Evolutionary conservation across 1,140 invertebrate genomes (phyloP).

Genomic region (Papilio glaucus): DNA sequence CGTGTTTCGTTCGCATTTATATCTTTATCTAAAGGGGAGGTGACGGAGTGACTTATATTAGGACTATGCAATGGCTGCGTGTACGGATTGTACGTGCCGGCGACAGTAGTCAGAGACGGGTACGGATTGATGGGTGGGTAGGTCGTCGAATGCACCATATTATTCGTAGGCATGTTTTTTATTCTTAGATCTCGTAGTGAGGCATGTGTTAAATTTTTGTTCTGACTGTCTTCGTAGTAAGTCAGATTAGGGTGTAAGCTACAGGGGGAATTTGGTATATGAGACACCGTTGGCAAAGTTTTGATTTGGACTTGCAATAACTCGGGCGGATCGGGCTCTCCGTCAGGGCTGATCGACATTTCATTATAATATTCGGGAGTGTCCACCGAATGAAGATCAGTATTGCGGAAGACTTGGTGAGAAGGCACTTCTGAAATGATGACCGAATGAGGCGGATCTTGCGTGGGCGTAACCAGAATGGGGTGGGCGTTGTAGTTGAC

Average conservation of each 20-base stretch:
- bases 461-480: constrained; percentile 45
- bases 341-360: constrained; percentile 64
- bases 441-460: constrained; percentile 47
- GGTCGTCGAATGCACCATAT: constrained; percentile 74
- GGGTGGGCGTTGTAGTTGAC: constrained; percentile 75
- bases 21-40: constrained; percentile 61
- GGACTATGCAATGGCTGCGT: constrained; percentile 61
- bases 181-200: constrained; percentile 67
- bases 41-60: constrained; percentile 54
- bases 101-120: constrained; percentile 74
- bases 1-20: constrained; percentile 72
- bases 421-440: constrained; percentile 69
- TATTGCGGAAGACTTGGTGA: constrained; percentile 64
- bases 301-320: constrained; percentile 77
- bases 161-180: constrained; percentile 59
- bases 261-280: constrained; percentile 76
- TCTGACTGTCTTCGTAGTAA: constrained; percentile 53
- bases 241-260: constrained; percentile 70
- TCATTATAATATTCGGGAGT: constrained; percentile 63
- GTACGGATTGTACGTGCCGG: constrained; percentile 77
- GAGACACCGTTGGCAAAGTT: constrained; percentile 75
- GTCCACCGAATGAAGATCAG: constrained; percentile 53
- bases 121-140: constrained; percentile 75
- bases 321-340: constrained; percentile 68
- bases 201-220: constrained; percentile 48